phyloP scores from a whole-genome alignment of 2,113 vertebrate genomes.

The Climacteris rufus region DNA sequence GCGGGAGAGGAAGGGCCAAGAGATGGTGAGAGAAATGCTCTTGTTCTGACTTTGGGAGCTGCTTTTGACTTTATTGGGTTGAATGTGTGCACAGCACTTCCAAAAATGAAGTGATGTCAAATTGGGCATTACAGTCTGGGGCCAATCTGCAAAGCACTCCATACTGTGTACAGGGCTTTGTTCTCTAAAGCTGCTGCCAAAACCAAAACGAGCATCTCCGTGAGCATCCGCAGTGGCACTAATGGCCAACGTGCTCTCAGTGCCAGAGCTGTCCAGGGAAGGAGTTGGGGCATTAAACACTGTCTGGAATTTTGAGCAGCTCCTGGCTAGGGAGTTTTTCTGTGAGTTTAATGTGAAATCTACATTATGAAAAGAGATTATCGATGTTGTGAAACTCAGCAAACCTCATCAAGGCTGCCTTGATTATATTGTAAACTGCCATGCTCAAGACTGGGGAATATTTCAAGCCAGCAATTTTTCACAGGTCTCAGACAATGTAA shows the following conservation, averaged over 20 bases:
- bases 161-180: background rate
- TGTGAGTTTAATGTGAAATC: background rate
- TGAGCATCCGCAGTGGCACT: fast-evolving
- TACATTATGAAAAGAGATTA: background rate
- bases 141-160: background rate
- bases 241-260: background rate
- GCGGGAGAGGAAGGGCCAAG: background rate
- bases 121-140: background rate
- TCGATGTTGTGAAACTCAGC: background rate
- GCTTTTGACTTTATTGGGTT: background rate
- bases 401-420: background rate
- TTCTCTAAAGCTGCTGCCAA: background rate
- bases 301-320: background rate
- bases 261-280: background rate
- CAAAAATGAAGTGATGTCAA: background rate
- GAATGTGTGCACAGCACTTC: background rate
- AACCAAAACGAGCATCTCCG: background rate
- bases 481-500: background rate
- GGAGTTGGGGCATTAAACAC: background rate
- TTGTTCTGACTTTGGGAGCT: background rate
- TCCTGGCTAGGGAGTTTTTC: background rate
- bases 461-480: background rate
- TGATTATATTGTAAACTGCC: background rate
- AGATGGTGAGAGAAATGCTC: background rate
- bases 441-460: background rate